Conservation (phyloP, 92 coral and sea anemone genomes). For the Heliopora coerulea region DNA sequence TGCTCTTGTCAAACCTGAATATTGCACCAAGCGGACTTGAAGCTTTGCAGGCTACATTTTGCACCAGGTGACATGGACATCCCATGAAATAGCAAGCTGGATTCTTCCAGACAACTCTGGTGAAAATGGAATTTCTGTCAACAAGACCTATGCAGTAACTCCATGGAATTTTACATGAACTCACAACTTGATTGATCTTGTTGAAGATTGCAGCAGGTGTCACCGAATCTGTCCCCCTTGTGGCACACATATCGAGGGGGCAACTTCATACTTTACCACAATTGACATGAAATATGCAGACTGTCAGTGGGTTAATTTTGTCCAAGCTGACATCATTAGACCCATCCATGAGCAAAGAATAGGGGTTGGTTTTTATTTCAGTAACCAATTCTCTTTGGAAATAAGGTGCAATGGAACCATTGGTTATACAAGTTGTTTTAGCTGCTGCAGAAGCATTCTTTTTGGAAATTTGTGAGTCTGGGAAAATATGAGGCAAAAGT, state of each 20-base stretch:
- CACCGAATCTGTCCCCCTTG: slow-evolving; percentile 37
- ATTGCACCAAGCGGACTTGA: slow-evolving; percentile 45
- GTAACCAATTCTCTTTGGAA: slow-evolving; percentile 36
- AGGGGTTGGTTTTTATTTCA: slow-evolving; percentile 19
- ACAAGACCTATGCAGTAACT: slow-evolving; percentile 45
- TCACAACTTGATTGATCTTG: slow-evolving; percentile 37
- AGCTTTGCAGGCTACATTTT: slow-evolving; percentile 56
- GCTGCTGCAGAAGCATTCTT: slow-evolving; percentile 39
- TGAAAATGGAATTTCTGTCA: slow-evolving; percentile 56
- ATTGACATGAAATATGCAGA: slow-evolving; percentile 22
- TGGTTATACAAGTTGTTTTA: slow-evolving; percentile 52
- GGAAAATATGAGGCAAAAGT: slow-evolving; percentile 22
- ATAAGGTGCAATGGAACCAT: slow-evolving; percentile 44
- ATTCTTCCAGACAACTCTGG: slow-evolving; percentile 45
- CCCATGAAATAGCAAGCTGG: slow-evolving; percentile 57
- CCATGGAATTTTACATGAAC: slow-evolving; percentile 41
- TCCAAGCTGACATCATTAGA: slow-evolving; percentile 49
- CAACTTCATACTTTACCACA: slow-evolving; percentile 40
- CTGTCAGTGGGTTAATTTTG: slow-evolving; percentile 50
- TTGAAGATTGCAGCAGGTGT: slow-evolving; percentile 46
- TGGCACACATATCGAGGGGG: slow-evolving; percentile 47
- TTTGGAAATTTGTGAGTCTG: slow-evolving; percentile 32
- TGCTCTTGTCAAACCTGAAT: slow-evolving; percentile 43
- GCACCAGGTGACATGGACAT: slow-evolving; percentile 53
- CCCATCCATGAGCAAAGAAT: slow-evolving; percentile 45